phyloP scores from a whole-genome alignment of 2,888 invertebrate genomes.

The Endotricha flammealis region DNA sequence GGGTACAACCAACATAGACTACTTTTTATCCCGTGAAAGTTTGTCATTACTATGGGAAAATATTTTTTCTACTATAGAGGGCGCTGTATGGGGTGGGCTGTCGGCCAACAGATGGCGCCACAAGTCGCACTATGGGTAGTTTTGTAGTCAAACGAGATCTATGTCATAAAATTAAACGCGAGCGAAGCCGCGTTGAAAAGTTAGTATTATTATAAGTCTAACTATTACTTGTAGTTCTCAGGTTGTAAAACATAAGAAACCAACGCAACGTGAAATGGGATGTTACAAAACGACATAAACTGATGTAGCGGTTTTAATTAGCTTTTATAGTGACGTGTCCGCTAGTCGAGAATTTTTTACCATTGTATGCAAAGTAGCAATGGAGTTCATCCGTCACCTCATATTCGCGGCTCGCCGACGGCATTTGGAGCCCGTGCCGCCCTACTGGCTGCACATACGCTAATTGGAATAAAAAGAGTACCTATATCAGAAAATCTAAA shows the following conservation, averaged over 20 bases:
- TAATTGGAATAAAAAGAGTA: constrained; percentile 45
- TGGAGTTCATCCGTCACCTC: constrained; percentile 70
- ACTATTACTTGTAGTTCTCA: constrained; percentile 34
- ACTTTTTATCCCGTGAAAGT: too few relatives aligned
- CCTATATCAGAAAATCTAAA: constrained; percentile 11
- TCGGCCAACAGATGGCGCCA: too few relatives aligned
- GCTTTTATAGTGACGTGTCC: constrained; percentile 62
- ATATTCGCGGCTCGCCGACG: constrained; percentile 63
- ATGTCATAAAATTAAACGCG: too few relatives aligned
- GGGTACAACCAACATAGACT: too few relatives aligned
- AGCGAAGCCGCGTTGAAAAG: too few relatives aligned
- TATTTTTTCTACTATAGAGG: too few relatives aligned
- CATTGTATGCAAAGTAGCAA: constrained; percentile 71
- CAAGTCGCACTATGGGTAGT: too few relatives aligned
- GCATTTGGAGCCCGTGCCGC: constrained; percentile 44
- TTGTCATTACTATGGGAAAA: too few relatives aligned
- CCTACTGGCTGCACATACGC: constrained; percentile 43
- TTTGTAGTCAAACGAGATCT: too few relatives aligned
- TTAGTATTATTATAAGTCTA: too few relatives aligned
- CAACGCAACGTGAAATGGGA: constrained; percentile 47
- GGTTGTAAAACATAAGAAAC: constrained; percentile 45
- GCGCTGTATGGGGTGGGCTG: too few relatives aligned
- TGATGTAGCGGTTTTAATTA: constrained; percentile 68
- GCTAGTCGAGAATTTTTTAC: constrained; percentile 53
- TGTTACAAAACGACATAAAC: constrained; percentile 58